Base-by-base conservation (phyloP, 2,888 invertebrate genomes). In the Crioceris asparagi region DNA sequence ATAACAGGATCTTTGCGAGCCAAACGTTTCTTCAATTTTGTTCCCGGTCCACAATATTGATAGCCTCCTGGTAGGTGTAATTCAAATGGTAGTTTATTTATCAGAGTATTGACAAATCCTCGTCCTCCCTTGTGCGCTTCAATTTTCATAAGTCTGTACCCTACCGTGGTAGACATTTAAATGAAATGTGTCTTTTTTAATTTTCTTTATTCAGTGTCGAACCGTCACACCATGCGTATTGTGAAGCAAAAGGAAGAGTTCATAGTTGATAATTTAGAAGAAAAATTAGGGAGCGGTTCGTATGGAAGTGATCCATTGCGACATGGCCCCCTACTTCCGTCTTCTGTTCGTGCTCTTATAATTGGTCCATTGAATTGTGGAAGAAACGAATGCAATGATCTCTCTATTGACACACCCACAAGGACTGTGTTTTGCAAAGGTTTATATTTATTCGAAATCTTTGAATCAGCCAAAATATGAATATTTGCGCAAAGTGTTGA, bases 61-160 rank as follows among this genome's bases (percentile, higher is more conserved):
- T 35, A 36, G n/a, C n/a, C n/a, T 30, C 11, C 8, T 25, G 36
- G 40, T 6, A 40, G 14, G 16, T 32, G 40, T 14, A 32, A 18
- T 27, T 40, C 36, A 40, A 40, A 36, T 8, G 32, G 32, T 15
- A 40, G 23, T 17, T 36, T 36, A 26, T 40, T 32, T 19, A 35
- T 39, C 11, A 30, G 16, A 12, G 30, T 16, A 30, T 39, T 35
- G 14, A 30, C 25, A 10, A 27, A 4, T 25, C 25, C 25, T n/a
- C 25, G 3, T 11, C 32, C 17, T 5, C 17, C 3, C n/a, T 17
- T 17, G 4, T 17, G 8, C 11, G 29, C 1, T 16, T 15, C 15
- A 12, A 11, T 32, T 11, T n/a, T n/a, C 7, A 3, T 25, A 25
- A n/a, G 12, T 3, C 25, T 25, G 3, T 12, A 11, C 6, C 6